Base-by-base conservation (phyloP, 2,888 invertebrate species). In the Phlogophora meticulosa region DNA sequence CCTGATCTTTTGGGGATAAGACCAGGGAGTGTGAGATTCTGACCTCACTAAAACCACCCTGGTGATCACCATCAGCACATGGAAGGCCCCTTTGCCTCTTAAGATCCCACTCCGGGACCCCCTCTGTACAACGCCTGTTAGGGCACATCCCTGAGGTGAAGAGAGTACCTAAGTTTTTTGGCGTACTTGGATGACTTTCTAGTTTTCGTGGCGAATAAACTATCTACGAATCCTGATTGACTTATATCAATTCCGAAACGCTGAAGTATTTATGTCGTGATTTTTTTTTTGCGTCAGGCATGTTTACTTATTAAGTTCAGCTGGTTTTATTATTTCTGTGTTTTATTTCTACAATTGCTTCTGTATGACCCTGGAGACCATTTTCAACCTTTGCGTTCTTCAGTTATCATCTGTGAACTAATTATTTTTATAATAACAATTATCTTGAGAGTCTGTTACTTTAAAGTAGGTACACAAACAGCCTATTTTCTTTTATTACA, bases 401-500 rank as follows among this genome's bases (percentile, higher is more conserved):
- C 28, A 4, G 4, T 28, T 28, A 28, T 28, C 1, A 20, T 2
- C 7, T n/a, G 36, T 17, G 11, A 7, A 28, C 10, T 34, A 40
- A 40, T 53, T 36, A 36, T 53, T 22, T 51, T 34, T 46, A 28
- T 28, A 71, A 48, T 53, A 42, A 34, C 10, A 20, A 34, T 46
- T 1, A 52, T 22, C 20, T 45, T 7, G 7, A 2, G 34, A 32
- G 7, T 69, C 5, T 53, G 38, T 13, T 20, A 34, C 49, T 45
- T 24, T 36, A 3, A 40, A 55, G 7, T 36, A 36, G 28, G 28
- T n/a, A 40, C 55, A 36, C 57, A 43, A 36, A 49, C 7, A 49
- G 2, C 28, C 36, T 38, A 38, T 49, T 70, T 17, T 48, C 22
- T 43, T 58, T 72, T 45, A 51, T 40, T 56, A 45, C 13, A 10